Percentiles rank a stretch among this genome's conserved stretches.
Conservation (phyloP, 2,888 invertebrate species). For the Chrysotoxum bicinctum region DNA sequence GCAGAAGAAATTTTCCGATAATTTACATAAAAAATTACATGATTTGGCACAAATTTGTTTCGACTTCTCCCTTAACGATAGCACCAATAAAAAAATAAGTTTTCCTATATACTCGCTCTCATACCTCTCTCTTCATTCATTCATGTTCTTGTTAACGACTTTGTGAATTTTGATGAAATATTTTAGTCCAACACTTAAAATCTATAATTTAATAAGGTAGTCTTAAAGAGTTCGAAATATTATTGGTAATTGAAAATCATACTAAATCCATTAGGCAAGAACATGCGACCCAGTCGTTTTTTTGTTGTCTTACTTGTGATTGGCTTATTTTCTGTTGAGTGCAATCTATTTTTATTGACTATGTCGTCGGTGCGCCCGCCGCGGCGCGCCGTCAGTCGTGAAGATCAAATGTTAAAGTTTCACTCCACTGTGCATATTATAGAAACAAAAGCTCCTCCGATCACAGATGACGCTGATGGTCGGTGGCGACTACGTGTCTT, state of each 20-base stretch:
- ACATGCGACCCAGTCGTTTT: neutral
- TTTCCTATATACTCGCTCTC: neutral
- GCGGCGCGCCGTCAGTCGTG: neutral
- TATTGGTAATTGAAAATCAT: neutral
- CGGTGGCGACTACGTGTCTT: constrained; percentile 61
- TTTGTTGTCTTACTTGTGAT: neutral
- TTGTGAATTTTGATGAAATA: neutral
- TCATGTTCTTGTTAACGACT: neutral
- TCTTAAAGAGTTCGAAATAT: neutral
- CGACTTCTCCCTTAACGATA: neutral
- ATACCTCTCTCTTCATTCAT: too few species aligned
- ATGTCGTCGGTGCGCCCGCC: neutral
- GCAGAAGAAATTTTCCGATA: neutral
- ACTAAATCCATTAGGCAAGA: neutral
- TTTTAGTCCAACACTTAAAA: neutral
- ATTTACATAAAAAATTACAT: neutral
- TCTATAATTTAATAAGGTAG: too few species aligned
- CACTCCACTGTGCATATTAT: constrained; percentile 25
- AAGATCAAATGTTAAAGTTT: constrained; percentile 61
- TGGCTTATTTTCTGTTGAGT: neutral
- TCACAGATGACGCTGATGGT: constrained; percentile 23
- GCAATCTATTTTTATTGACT: constrained; percentile 47
- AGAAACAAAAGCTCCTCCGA: neutral
- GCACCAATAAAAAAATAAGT: neutral
- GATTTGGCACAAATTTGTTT: neutral